Conservation (phyloP, 1,140 invertebrate genomes). For the Apis florea region DNA sequence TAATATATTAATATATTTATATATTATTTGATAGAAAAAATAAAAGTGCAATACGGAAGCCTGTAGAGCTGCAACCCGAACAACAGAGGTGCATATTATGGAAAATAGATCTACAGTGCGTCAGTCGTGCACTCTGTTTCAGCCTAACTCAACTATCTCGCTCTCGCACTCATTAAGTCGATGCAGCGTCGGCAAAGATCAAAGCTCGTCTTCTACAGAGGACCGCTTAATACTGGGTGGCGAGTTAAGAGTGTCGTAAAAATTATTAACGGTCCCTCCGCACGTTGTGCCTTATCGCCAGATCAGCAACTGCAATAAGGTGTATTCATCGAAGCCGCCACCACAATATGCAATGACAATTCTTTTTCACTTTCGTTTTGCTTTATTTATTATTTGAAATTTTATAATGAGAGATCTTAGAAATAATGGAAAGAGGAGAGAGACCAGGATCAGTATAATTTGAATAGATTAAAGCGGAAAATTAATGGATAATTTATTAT, state of each 20-base stretch:
- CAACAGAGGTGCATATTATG: constrained; percentile 34
- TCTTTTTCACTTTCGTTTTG: constrained; percentile 2
- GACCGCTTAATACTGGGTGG: constrained; percentile 78
- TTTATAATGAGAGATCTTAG: not conserved
- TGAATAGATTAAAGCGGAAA: not conserved
- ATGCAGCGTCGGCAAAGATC: constrained; percentile 76
- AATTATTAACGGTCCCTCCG: constrained; percentile 73
- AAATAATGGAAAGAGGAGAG: not conserved
- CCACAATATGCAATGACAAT: constrained; percentile 57
- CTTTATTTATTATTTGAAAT: too few species aligned
- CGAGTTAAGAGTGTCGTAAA: constrained; percentile 78
- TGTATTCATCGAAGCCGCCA: constrained; percentile 56
- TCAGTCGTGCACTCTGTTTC: constrained; percentile 28
- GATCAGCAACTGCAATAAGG: constrained; percentile 61
- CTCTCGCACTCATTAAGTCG: constrained; percentile 68
- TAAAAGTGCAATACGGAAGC: not conserved
- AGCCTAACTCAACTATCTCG: constrained; percentile 50
- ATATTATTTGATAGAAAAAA: too few species aligned
- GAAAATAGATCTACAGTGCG: constrained; percentile 27
- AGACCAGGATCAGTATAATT: too few species aligned
- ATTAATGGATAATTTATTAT: not conserved
- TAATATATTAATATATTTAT: too few species aligned
- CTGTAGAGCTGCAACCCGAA: constrained; percentile 46
- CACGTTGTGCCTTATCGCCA: constrained; percentile 70
- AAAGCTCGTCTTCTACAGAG: constrained; percentile 73